Percentiles rank a stretch among this genome's conserved stretches.
Evolutionary conservation across 2,113 vertebrate species (phyloP).

Genomic region (Cryptomyrus ogoouensis): DNA sequence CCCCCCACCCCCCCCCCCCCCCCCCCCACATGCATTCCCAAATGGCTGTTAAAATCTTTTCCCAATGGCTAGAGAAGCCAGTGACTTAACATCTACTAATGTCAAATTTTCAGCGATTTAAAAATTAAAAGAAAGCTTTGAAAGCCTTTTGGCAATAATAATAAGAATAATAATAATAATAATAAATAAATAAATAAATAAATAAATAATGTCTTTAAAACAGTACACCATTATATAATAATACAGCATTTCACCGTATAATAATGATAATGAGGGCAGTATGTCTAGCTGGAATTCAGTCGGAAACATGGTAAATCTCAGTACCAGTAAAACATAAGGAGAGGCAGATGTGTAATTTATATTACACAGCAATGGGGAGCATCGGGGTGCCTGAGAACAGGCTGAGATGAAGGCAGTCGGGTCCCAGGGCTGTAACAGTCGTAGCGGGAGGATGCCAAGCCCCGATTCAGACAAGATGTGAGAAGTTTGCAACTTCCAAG

Average conservation of each 20-base stretch:
- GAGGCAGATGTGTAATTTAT: constrained; percentile 6
- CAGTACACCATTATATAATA: background rate
- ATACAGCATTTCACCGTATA: background rate
- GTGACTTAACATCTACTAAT: background rate
- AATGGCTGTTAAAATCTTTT: background rate
- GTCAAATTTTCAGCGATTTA: background rate
- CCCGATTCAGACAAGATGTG: background rate
- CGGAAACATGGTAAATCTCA: background rate
- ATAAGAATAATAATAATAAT: background rate
- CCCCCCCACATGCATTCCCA: background rate
- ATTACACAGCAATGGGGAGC: background rate
- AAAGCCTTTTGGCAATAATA: background rate
- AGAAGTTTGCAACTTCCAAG: background rate
- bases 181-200: background rate
- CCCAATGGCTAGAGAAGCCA: background rate
- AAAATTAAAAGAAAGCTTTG: background rate
- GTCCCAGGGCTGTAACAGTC: background rate
- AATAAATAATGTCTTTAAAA: background rate
- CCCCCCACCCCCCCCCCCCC: too few species aligned
- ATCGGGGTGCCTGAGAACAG: background rate
- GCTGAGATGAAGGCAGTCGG: background rate
- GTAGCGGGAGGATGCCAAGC: background rate
- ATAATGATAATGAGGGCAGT: background rate
- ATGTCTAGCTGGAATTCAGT: background rate
- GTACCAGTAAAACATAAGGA: background rate